Conservation (phyloP, 2,113 vertebrate species). For the Neodontobutis hainanensis region DNA sequence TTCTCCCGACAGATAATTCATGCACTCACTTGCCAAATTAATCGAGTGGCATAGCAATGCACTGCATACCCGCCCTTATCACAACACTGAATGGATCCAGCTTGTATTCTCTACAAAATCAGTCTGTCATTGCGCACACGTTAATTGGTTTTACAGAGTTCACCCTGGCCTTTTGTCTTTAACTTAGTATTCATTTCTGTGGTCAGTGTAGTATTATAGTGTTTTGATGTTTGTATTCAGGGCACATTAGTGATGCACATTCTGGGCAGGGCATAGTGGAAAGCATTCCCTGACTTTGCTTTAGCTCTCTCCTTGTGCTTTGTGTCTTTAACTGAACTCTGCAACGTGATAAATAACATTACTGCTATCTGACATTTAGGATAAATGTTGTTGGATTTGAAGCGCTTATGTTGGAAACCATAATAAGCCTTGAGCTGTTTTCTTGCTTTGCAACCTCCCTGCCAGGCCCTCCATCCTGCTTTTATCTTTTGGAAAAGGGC, state of each 20-base stretch:
- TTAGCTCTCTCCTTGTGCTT: constrained; percentile 28
- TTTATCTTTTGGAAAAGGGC: constrained; percentile 72
- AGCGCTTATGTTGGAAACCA: constrained; percentile 57
- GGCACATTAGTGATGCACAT: constrained; percentile 37
- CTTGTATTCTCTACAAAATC: constrained; percentile 69
- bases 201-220: constrained; percentile 29
- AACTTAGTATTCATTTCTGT: constrained; percentile 61
- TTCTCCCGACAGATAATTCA: constrained; percentile 59
- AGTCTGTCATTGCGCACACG: constrained; percentile 51
- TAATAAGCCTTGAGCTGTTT: constrained; percentile 62
- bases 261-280: constrained; percentile 23
- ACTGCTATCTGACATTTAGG: constrained; percentile 73
- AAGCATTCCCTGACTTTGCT: constrained; percentile 22
- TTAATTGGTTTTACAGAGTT: constrained; percentile 65
- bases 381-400: constrained; percentile 71
- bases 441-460: constrained; percentile 52
- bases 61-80: constrained; percentile 56
- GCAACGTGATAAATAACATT: constrained; percentile 69
- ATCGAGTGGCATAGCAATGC: constrained; percentile 53
- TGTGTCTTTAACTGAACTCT: constrained; percentile 60
- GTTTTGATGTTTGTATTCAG: constrained; percentile 48
- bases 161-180: constrained; percentile 58
- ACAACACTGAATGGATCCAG: constrained; percentile 64
- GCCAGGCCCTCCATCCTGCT: constrained; percentile 44
- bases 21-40: constrained; percentile 67